phyloP scores from a whole-genome alignment of 1,140 invertebrate species.

The Bombyx mandarina region DNA sequence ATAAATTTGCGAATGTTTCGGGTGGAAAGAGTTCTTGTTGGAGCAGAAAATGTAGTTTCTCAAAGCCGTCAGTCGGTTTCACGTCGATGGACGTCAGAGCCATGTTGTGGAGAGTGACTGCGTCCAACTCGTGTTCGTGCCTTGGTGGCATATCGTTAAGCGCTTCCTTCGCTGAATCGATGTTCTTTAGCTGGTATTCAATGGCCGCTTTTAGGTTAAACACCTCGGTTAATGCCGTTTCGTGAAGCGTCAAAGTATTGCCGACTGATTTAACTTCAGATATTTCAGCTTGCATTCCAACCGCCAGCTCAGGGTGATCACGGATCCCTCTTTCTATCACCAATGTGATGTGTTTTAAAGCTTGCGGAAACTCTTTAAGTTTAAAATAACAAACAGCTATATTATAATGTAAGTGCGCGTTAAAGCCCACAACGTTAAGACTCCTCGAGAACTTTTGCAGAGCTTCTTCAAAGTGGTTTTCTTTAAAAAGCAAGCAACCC shows the following conservation, averaged over 20 bases:
- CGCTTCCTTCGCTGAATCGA: slow-evolving; percentile 92
- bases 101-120: slow-evolving; percentile 98
- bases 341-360: slow-evolving; percentile 92
- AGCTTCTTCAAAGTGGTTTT: slow-evolving; percentile 88
- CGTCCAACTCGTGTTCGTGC: slow-evolving; percentile 97
- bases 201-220: slow-evolving; percentile 99
- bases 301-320: slow-evolving; percentile 97
- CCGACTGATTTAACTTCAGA: slow-evolving; percentile 97
- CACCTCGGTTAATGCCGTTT: slow-evolving; percentile 97
- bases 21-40: slow-evolving; percentile 97
- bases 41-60: slow-evolving; percentile 97
- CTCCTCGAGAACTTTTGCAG: slow-evolving; percentile 93
- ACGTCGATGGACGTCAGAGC: slow-evolving; percentile 92
- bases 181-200: slow-evolving; percentile 97
- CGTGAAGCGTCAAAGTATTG: slow-evolving; percentile 95
- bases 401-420: slow-evolving; percentile 95
- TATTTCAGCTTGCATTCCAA: slow-evolving; percentile 98
- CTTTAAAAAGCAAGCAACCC: slow-evolving; percentile 95
- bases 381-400: slow-evolving; percentile 96
- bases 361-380: slow-evolving; percentile 93
- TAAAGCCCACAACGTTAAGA: slow-evolving; percentile 89
- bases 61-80: slow-evolving; percentile 94
- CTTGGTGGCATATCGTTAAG: slow-evolving; percentile 97
- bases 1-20: slow-evolving; percentile 97
- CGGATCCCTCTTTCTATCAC: slow-evolving; percentile 97